Base-by-base conservation (phyloP, 2,888 invertebrate genomes). In the Dryadula phaetusa region DNA sequence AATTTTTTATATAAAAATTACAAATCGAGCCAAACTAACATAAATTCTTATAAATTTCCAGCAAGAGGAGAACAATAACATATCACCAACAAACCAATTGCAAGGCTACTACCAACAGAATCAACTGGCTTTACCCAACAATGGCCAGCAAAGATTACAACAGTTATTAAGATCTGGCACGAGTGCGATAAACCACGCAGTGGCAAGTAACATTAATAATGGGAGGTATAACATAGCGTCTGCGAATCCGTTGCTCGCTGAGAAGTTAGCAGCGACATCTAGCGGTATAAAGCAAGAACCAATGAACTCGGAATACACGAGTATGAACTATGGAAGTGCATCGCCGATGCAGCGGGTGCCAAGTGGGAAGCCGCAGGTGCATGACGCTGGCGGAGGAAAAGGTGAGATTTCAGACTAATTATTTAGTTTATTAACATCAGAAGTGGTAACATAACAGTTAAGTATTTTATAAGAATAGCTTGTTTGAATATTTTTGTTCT, bases 161-260 rank as follows among this genome's bases (percentile, higher is more conserved):
- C 93, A 92, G 71, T 76, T 92, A 72, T 79, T 92, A 70, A 77
- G 90, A 68, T 88, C 93, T 67, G 85, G 94, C 81, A 86, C 93
- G 74, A 83, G 86, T 82, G 85, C 94, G 78, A 83, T 92, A 84
- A 86, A 91, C 83, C 88, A 87, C 76, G 87, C 83, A 69, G 86
- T 91, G 66, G 81, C 85, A n/a, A 90, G 85, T 70, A 90, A 85
- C 54, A 93, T 92, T 71, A 93, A 93, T 78, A 93, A 94, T 79
- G 94, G 94, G 76, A 90, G 95, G 82, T 96, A 95, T 83, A 96
- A 96, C 75, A 97, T 97, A 73, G 96, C 96, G 32, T 97, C 97
- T 12, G 96, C 97, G 54, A 98, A 98, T 88, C 98, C 98, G 16
- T 88, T 98, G 74, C 93, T 98, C 71, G 97, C 97, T 76, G 97